Conservation (phyloP, 2,888 invertebrate species). For the Cantharis nigra region DNA sequence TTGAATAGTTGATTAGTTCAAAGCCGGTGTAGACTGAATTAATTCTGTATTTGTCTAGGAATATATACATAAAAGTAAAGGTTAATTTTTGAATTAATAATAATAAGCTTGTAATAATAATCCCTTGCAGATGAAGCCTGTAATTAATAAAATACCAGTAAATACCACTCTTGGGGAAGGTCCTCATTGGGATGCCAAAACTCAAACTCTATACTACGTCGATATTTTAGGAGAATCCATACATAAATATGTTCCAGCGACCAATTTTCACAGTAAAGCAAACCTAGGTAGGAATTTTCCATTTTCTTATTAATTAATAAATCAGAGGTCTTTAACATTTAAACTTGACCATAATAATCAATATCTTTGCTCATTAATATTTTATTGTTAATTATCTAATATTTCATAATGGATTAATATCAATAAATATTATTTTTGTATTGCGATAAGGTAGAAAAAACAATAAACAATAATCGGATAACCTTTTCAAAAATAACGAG, state of each 20-base stretch:
- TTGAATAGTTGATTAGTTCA: not conserved
- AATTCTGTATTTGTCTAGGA: not conserved
- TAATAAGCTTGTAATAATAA: not conserved
- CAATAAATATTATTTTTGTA: not conserved
- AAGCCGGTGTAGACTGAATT: not conserved
- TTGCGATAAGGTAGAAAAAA: not conserved
- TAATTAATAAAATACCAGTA: conserved; percentile 56
- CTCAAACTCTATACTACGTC: conserved; percentile 68
- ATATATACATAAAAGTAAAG: not conserved
- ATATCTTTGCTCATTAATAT: not conserved
- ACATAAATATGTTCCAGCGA: conserved; percentile 42
- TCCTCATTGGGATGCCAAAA: conserved; percentile 70
- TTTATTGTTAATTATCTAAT: not conserved
- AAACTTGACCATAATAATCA: not conserved
- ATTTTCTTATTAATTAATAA: not conserved
- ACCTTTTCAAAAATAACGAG: not conserved
- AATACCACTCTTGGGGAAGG: conserved; percentile 69
- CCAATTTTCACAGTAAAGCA: conserved; percentile 40
- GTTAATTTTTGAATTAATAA: not conserved
- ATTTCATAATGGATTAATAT: not conserved
- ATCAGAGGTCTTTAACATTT: not conserved
- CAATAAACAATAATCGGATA: not conserved
- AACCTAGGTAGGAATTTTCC: conserved; percentile 38
- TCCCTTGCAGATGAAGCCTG: conserved; percentile 35
- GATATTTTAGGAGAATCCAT: conserved; percentile 58